Percentiles rank a stretch among this genome's conserved stretches.
Conservation (phyloP, 2,113 vertebrate species). For the Embiotoca jacksoni region DNA sequence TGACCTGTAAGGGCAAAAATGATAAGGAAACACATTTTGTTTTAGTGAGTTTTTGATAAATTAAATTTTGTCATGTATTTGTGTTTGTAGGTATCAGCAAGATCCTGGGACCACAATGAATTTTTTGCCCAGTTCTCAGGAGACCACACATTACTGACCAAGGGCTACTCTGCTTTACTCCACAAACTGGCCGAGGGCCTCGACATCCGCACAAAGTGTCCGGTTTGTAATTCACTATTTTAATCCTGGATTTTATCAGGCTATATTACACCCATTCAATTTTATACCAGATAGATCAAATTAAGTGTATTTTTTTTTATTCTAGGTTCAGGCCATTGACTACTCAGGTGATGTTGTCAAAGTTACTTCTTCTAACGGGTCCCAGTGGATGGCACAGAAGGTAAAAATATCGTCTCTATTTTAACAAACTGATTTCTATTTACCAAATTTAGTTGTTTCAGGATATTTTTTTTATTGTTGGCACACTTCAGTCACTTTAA, state of each 20-base stretch:
- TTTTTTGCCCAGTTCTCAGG: constrained; percentile 99
- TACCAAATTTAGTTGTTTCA: too few relatives aligned
- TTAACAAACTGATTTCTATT: too few relatives aligned
- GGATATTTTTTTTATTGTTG: neutral
- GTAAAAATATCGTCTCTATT: constrained; percentile 69
- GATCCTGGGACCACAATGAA: constrained; percentile 99
- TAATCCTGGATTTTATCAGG: neutral
- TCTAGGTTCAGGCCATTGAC: constrained; percentile 88
- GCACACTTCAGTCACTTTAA: neutral
- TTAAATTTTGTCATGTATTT: neutral
- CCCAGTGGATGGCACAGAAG: constrained; percentile 91
- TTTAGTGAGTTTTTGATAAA: too few relatives aligned
- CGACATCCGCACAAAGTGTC: constrained; percentile 90
- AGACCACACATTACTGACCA: constrained; percentile 92
- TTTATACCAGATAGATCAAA: neutral
- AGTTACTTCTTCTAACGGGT: constrained; percentile 87
- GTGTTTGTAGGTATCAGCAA: constrained; percentile 90
- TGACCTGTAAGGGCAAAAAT: too few relatives aligned
- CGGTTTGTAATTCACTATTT: constrained; percentile 81
- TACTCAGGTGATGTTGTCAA: constrained; percentile 91
- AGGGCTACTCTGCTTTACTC: constrained; percentile 90
- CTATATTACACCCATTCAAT: neutral
- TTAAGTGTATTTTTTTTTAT: neutral
- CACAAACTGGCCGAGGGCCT: constrained; percentile 91
- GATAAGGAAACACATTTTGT: too few relatives aligned